Base-by-base conservation (phyloP, 2,797 vertebrate species). In the Champsocephalus gunnari region DNA sequence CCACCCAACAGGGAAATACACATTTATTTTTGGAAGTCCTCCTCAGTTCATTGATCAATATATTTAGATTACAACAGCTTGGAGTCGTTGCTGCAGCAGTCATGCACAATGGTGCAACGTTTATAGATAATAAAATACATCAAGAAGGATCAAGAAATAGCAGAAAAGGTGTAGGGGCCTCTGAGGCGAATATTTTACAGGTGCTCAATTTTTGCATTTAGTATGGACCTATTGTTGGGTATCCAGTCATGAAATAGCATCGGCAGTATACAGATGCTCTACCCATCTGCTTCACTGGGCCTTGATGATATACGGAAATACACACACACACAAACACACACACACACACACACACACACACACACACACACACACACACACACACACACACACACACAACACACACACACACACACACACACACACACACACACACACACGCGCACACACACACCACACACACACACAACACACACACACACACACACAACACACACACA, bases 161-260 rank as follows among this genome's bases (percentile, higher is more conserved):
- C 62, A 44, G 57, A 55, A 82, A 64, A 71, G 63, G 47, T 43
- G 58, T 38, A 38, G 80, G 59, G 34, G 75, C 57, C 65, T 77
- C 73, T 34, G 62, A 48, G 81, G 72, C 83, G 57, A 57, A 62
- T 13, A 84, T 73, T 73, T 78, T 86, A 78, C 73, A 84, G 83
- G 66, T 75, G 82, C 84, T 80, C 67, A 76, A 82, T 87, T 87
- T 9, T 85, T 83, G 67, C 69, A 77, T 91, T 80, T 80, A 82
- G 74, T 81, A 38, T 61, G 66, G 73, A 90, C 91, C 88, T 87
- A 86, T 87, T 74, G 88, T 84, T 81, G 81, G 71, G 84, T 90
- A 89, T 87, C 84, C 57, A 90, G 65, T 87, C 88, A 88, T 89
- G 85, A 91, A 90, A 91, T 87, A 82, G 84, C 79, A 70, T 85